Base-by-base conservation (phyloP, 1,140 invertebrate species). In the Pseudomyrmex sp. region DNA sequence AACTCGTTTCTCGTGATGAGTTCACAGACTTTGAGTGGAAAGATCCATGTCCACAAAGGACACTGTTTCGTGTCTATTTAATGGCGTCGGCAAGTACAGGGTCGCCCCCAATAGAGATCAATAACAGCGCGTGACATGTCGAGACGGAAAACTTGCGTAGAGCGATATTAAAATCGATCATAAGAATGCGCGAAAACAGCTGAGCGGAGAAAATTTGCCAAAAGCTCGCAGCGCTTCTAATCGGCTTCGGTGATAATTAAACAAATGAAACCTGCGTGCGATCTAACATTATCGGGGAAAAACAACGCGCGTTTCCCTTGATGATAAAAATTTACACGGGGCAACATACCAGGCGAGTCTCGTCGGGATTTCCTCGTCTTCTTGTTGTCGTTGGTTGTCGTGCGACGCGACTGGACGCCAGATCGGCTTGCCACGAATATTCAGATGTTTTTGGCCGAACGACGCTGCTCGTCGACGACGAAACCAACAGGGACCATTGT, bases 401-500 rank as follows among this genome's bases (percentile, higher is more conserved):
- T 65, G 20, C 26, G 1, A 54, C 5, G 23, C n/a, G 23, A 7
- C 15, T 5, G 77, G 44, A 1, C 12, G 35, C 44, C 61, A 85
- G 70, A 58, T 77, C 79, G 73, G 85, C 84, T 85, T 87, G 70
- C 63, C 26, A 46, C 59, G 1, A 20, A 58, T 90, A 75, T 88
- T 91, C 75, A 84, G 74, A 86, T 70, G 69, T 82, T 68, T 9
- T 89, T 75, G 62, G 84, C 79, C 80, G 69, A 62, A 79, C 69
- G 73, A 77, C 54, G 72, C 82, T 88, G 70, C 65, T 48, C 59
- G 52, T 75, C 82, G 20, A 88, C 72, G 79, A 59, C 82, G 82
- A 80, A 77, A 89, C 75, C 68, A 84, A 84, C 79, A 84, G 85
- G 89, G 76, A 90, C 86, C 90, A 91, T 91, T 88, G 88, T 89